Evolutionary conservation across 2,888 invertebrate species (phyloP), one percentile per base, ranked within the genome.

Genomic region (Belgica antarctica): DNA sequence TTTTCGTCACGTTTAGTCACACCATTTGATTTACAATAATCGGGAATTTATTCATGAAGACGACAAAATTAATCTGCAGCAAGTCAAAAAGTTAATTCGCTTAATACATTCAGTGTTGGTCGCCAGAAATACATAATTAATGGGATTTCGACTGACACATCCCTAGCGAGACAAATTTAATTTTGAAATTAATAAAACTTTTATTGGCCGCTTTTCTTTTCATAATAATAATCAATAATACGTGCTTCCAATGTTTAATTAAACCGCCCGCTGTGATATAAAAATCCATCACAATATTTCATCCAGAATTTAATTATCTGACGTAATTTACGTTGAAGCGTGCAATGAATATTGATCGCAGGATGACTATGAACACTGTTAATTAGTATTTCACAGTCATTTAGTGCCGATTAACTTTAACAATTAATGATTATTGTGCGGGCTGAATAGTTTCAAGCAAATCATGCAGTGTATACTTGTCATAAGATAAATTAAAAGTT

Each of bases 41-140:
- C 17, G 34, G 1, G 25, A 47, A 66, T 66, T 47, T 46, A 28
- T 66, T 47, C 15, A 15, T 66, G 24, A 27, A 22, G 27, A 25
- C 41, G 25, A 47, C 25, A 47, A 4, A 46, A 25, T 66, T 66
- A 47, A 66, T 66, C 47, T 52, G 22, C 17, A 22, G 15, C 15
- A 19, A 52, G 52, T 22, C 22, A 66, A 19, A 19, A 66, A 66
- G 27, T 47, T 66, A 66, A 66, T 47, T 47, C 65, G 17, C 46
- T 66, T 66, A 66, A 66, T 66, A 19, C 25, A 66, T 66, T 25
- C 47, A 52, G 19, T 17, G 22, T 7, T 19, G 17, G n/a, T 1
- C 52, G 2, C 2, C 17, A n/a, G 19, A n/a, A 22, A 22, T 52
- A 22, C 52, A 22, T 52, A 52, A 52, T 4, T 2, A 8, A 3